Base-by-base conservation (phyloP, 2,888 invertebrate genomes). In the Ptycholaimellus sp. region DNA sequence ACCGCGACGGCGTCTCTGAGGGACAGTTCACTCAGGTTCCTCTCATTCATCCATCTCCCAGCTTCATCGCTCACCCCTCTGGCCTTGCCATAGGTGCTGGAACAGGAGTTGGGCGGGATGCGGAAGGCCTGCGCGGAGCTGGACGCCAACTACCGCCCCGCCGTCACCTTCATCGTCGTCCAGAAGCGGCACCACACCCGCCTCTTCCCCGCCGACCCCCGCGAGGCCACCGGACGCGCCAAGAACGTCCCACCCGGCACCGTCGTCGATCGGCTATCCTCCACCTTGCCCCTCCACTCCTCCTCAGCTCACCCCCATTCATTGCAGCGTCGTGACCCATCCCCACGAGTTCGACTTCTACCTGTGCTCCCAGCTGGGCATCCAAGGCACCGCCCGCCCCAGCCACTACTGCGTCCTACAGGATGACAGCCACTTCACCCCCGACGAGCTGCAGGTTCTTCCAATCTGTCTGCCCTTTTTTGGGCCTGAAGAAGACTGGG, bases 11-110 rank as follows among this genome's bases (percentile, higher is more conserved):
- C 19, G 52, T 55, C 18, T 44, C 46, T 9, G 52, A 55, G 38
- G 52, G 53, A 27, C 53, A 56, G 40, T 56, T 55, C 41, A 42
- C 46, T 18, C 49, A 52, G 40, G 53, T 53, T 25, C n/a, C n/a
- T n/a, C n/a, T n/a, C n/a, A n/a, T n/a, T n/a, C n/a, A n/a, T n/a
- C n/a, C n/a, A n/a, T n/a, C n/a, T n/a, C n/a, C n/a, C n/a, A n/a
- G n/a, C n/a, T n/a, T n/a, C n/a, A n/a, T n/a, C n/a, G n/a, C n/a
- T n/a, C n/a, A n/a, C n/a, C n/a, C n/a, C n/a, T n/a, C n/a, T n/a
- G n/a, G n/a, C n/a, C n/a, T n/a, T n/a, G n/a, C n/a, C n/a, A n/a
- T n/a, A n/a, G n/a, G n/a, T n/a, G n/a, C n/a, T n/a, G n/a, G n/a
- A n/a, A n/a, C n/a, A n/a, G n/a, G 44, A 45, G 32, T 21, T 45